phyloP scores from a whole-genome alignment of 2,888 invertebrate genomes.

The Macaria notata region DNA sequence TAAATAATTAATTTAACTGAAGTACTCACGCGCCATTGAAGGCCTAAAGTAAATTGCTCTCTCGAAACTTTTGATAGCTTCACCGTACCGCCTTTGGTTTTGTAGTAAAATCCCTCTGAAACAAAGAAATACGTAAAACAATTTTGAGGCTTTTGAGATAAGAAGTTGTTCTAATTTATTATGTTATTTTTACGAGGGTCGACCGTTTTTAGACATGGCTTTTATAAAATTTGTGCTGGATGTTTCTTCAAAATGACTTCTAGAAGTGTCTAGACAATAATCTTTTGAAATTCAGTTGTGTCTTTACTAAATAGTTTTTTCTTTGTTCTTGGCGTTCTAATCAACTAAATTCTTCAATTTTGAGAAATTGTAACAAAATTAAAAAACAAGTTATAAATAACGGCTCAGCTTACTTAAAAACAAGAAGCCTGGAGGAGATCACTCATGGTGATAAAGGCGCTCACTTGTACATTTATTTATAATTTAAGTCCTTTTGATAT shows the following conservation, averaged over 20 bases:
- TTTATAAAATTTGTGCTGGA: constrained; percentile 13
- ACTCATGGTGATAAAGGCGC: too few species aligned
- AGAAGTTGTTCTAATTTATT: constrained; percentile 27
- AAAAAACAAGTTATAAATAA: too few species aligned
- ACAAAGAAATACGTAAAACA: constrained; percentile 62
- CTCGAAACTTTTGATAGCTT: constrained; percentile 95
- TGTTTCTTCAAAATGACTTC: constrained; percentile 17
- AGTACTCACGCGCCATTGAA: constrained; percentile 94
- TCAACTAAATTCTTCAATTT: too few species aligned
- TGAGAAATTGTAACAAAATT: too few species aligned
- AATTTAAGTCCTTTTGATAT: too few species aligned
- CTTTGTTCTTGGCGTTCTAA: too few species aligned
- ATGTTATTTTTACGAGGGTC: constrained; percentile 27
- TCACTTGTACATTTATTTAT: too few species aligned
- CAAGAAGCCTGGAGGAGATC: too few species aligned
- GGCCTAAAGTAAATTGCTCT: constrained; percentile 96
- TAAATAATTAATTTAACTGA: constrained; percentile 45
- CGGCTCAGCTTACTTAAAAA: too few species aligned
- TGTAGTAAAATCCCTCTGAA: constrained; percentile 95
- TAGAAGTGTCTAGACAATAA: constrained; percentile 21
- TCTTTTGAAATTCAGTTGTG: constrained; percentile 9
- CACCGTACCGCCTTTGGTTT: constrained; percentile 92
- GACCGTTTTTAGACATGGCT: constrained; percentile 18
- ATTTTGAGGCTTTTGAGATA: constrained; percentile 32
- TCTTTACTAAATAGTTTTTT: too few species aligned